Base-by-base conservation (phyloP, 2,113 vertebrate genomes). In the Amazona vittata region DNA sequence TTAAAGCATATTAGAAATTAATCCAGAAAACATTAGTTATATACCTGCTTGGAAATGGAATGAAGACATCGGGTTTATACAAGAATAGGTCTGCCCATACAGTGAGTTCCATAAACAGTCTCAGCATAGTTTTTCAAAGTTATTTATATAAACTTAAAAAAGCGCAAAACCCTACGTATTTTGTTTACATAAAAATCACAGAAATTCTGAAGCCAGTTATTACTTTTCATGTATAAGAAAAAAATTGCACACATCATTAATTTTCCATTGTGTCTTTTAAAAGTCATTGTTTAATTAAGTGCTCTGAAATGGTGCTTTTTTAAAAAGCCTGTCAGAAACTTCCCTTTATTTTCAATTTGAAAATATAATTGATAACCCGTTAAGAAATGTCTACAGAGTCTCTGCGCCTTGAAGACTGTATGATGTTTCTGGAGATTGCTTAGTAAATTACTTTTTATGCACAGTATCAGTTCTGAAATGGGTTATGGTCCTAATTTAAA, bases 181-280 rank as follows among this genome's bases (percentile, higher is more conserved):
- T 47, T 76, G 1, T 11, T 37, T 29, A 26, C 11, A 37, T 60
- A 8, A 44, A 76, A 67, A 44, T 14, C 14, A 8, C 2, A 47
- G 6, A 52, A 75, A 37, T 62, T 83, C 37, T 57, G 46, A 90
- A 92, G 5, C 8, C 10, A 37, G 33, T n/a, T 22, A 62, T 3
- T 53, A 26, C 53, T 86, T 83, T 25, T 70, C 43, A 60, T 15
- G 7, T 25, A 44, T 24, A 37, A 75, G 5, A 55, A 79, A 70
- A 88, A 39, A 13, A 53, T 2, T 57, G 1, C 0, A 35, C 31
- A 25, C 1, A 50, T 18, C 0, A 0, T 29, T 63, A 44, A 11
- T 64, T 81, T 59, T 63, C 37, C 8, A 35, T 59, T 5, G 28
- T 49, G 9, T 53, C 12, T 81, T 69, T 77, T 10, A 71, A 71